Conservation (phyloP, 1,140 invertebrate species). For the Capitella teleta region DNA sequence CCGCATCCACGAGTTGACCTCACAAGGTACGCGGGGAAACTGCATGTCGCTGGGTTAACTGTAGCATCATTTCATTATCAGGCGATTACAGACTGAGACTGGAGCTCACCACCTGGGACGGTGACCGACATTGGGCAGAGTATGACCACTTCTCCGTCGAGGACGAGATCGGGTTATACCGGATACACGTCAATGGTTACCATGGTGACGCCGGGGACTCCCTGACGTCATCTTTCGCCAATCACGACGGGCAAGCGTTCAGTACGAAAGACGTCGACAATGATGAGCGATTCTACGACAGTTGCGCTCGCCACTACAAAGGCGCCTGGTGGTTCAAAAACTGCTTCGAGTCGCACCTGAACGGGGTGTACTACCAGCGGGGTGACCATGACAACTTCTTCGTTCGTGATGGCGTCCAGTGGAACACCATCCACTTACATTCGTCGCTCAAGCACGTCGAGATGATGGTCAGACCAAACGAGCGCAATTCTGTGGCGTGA, state of each 20-base stretch:
- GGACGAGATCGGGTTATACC: slow-evolving; percentile 54
- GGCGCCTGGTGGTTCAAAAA: slow-evolving; percentile 53
- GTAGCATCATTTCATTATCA: too few relatives aligned
- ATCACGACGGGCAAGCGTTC: slow-evolving; percentile 59
- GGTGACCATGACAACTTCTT: slow-evolving; percentile 32
- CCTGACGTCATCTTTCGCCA: slow-evolving; percentile 30
- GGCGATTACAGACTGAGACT: slow-evolving; percentile 48
- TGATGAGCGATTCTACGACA: slow-evolving; percentile 57
- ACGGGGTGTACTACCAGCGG: slow-evolving; percentile 61
- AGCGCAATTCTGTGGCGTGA: too few relatives aligned
- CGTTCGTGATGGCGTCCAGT: slow-evolving; percentile 36
- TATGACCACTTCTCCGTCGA: slow-evolving; percentile 60
- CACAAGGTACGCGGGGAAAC: too few relatives aligned
- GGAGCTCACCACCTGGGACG: slow-evolving; percentile 53
- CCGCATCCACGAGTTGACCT: too few relatives aligned
- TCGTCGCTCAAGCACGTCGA: slow-evolving; percentile 32
- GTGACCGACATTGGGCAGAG: slow-evolving; percentile 45
- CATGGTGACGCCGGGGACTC: slow-evolving; percentile 28
- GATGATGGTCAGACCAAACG: slow-evolving; percentile 34
- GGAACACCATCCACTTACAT: slow-evolving; percentile 37
- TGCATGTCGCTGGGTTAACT: too few relatives aligned
- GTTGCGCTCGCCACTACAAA: slow-evolving; percentile 51
- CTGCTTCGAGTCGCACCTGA: slow-evolving; percentile 87
- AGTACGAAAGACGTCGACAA: slow-evolving; percentile 61
- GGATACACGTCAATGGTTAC: slow-evolving; percentile 53